Evolutionary conservation across 2,113 vertebrate genomes (phyloP).

Genomic region (Mesocricetus auratus): DNA sequence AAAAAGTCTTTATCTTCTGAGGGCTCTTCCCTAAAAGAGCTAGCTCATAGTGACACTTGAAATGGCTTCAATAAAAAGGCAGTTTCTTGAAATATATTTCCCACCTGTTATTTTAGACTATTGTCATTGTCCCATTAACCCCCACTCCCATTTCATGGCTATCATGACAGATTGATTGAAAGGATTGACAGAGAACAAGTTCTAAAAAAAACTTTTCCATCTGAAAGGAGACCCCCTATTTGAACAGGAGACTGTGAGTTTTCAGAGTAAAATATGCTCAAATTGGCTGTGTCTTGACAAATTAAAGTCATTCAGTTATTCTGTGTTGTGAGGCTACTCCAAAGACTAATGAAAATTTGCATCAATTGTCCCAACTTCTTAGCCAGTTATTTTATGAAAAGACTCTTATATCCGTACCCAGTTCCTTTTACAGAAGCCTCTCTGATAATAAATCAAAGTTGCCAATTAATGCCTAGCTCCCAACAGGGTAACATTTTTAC

Average conservation of each 20-base stretch:
- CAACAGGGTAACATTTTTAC: not conserved
- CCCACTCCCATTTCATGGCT: not conserved
- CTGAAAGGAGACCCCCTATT: conserved; percentile 25
- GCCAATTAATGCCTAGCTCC: not conserved
- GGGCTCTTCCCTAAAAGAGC: conserved; percentile 15
- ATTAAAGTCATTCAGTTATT: not conserved
- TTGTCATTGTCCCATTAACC: not conserved
- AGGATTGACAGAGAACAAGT: not conserved
- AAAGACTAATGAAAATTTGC: conserved; percentile 25
- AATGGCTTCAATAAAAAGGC: not conserved
- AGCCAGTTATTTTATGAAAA: not conserved
- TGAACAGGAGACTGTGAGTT: conserved; percentile 10
- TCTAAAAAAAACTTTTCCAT: conserved; percentile 47
- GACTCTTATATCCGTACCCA: not conserved
- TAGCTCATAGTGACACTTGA: conserved; percentile 39
- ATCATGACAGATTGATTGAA: conserved; percentile 20
- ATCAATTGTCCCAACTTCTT: not conserved
- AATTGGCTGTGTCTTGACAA: conserved; percentile 34
- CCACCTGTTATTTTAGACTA: conserved; percentile 23
- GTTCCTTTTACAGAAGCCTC: not conserved
- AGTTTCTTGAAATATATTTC: conserved; percentile 4
- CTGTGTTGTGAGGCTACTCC: not conserved
- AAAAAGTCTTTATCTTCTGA: conserved; percentile 31
- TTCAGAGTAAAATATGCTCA: conserved; percentile 6
- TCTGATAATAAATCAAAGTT: not conserved